A percentile compares a stretch with the other conserved stretches of the same genome.
phyloP scores from a whole-genome alignment of 2,797 vertebrate species.

The Siniperca undulata region DNA sequence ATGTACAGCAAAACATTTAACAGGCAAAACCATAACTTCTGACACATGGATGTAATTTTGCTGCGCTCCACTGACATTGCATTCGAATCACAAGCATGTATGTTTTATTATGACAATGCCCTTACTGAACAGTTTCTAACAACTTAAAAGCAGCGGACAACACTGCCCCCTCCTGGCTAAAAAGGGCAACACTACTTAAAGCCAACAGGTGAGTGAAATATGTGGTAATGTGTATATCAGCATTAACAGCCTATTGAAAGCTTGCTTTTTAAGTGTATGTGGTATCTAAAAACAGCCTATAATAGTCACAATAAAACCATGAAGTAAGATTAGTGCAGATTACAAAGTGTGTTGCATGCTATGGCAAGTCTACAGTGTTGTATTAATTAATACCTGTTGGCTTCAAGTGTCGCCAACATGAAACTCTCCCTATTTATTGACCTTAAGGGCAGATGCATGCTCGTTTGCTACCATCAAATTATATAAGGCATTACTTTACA shows the following conservation, averaged over 20 bases:
- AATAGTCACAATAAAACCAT: constrained; percentile 58
- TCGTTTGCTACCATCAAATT: constrained; percentile 85
- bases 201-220: constrained; percentile 67
- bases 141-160: constrained; percentile 46
- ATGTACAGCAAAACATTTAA: constrained; percentile 38
- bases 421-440: constrained; percentile 87
- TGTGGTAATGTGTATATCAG: constrained; percentile 21
- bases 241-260: constrained; percentile 46
- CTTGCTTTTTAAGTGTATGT: constrained; percentile 27
- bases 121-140: constrained; percentile 29
- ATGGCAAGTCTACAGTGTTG: constrained; percentile 56
- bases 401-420: constrained; percentile 73
- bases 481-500: constrained; percentile 89
- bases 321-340: constrained; percentile 55
- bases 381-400: constrained; percentile 58
- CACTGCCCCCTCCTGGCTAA: constrained; percentile 68
- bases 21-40: constrained; percentile 40
- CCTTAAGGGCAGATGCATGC: constrained; percentile 86
- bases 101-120: constrained; percentile 39
- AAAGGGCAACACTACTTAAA: constrained; percentile 59
- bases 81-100: constrained; percentile 53
- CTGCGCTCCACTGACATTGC: constrained; percentile 24
- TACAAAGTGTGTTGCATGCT: constrained; percentile 75
- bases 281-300: constrained; percentile 43
- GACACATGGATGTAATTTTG: constrained; percentile 29